phyloP scores from a whole-genome alignment of 2,113 vertebrate genomes.

The Passer domesticus region DNA sequence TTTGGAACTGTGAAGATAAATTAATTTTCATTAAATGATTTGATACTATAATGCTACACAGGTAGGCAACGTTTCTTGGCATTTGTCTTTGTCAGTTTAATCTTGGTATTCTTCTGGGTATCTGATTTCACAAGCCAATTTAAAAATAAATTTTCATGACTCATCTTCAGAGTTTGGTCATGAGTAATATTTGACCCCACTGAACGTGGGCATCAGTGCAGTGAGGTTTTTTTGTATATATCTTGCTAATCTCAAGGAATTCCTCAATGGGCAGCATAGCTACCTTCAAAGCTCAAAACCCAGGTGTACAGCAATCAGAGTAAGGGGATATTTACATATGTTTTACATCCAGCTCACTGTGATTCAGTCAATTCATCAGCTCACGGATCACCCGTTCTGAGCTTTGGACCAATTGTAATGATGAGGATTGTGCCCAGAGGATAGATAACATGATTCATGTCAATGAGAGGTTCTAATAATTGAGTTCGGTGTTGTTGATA shows the following conservation, averaged over 20 bases:
- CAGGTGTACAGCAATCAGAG: not conserved
- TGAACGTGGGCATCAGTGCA: not conserved
- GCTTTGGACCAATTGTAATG: not conserved
- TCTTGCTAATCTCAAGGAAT: not conserved
- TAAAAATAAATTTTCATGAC: not conserved
- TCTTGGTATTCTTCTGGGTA: not conserved
- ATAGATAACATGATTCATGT: not conserved
- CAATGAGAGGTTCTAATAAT: not conserved
- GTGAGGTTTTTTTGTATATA: not conserved
- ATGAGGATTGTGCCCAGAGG: not conserved
- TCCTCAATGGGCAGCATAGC: not conserved
- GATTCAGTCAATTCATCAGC: not conserved
- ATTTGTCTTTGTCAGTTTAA: not conserved
- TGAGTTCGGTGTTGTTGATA: not conserved
- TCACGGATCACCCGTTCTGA: not conserved
- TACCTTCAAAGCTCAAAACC: not conserved
- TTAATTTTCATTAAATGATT: not conserved
- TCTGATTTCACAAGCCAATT: not conserved
- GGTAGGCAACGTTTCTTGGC: not conserved
- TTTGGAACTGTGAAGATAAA: not conserved
- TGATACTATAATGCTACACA: not conserved
- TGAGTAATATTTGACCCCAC: not conserved
- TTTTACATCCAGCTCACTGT: not conserved
- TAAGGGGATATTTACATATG: not conserved
- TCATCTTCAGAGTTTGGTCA: not conserved